Evolutionary conservation across 2,888 invertebrate genomes (phyloP).

Genomic region (Apamea epomidion): DNA sequence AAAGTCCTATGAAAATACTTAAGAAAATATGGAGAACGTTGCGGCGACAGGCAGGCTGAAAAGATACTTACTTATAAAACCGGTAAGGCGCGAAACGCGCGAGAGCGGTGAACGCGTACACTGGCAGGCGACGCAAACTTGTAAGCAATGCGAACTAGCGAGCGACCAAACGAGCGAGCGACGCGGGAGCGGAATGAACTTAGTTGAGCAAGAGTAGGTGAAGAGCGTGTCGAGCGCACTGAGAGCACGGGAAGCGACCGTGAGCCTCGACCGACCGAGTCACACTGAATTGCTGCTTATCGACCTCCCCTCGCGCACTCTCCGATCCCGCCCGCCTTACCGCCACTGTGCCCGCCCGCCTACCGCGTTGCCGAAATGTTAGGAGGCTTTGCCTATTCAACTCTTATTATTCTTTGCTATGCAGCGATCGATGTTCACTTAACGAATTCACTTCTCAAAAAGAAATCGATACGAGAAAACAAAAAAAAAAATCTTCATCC

Average conservation of each 20-base stretch:
- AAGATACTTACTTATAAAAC: conserved; percentile 57
- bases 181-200: conserved; percentile 66
- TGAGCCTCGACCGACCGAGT: conserved; percentile 72
- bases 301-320: conserved; percentile 83
- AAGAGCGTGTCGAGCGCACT: conserved; percentile 52
- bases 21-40: conserved; percentile 28
- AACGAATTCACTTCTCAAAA: conserved; percentile 55
- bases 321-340: conserved; percentile 72
- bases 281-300: conserved; percentile 86
- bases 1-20: conserved; percentile 28
- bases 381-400: conserved; percentile 86
- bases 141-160: conserved; percentile 45
- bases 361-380: conserved; percentile 83
- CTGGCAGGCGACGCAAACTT: conserved; percentile 20
- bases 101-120: conserved; percentile 12
- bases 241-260: conserved; percentile 68
- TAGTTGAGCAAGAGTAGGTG: conserved; percentile 54
- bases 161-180: conserved; percentile 26
- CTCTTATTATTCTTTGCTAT: conserved; percentile 80
- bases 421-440: conserved; percentile 78
- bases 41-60: conserved; percentile 53
- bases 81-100: conserved; percentile 38
- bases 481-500: neutral
- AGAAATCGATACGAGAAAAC: too few species aligned
- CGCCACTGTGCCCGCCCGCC: conserved; percentile 81